Base-by-base conservation (phyloP, 2,888 invertebrate genomes). In the Didymodactylos carnosus region DNA sequence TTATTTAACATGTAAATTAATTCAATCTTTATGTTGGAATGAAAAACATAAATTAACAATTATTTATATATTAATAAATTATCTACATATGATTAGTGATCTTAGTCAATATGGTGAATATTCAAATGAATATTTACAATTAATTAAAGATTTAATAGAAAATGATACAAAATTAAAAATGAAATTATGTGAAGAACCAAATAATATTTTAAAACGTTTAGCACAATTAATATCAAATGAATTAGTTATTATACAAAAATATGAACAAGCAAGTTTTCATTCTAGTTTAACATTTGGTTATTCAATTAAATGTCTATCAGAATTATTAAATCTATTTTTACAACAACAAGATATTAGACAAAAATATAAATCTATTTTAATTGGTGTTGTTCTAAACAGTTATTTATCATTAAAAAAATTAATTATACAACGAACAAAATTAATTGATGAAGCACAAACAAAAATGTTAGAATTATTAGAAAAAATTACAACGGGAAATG, bases 391-490 rank as follows among this genome's bases (percentile, higher is more conserved):
- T 69, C 86, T 97, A 3, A 92, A 94, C 82, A 94, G 95, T 0
- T 97, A 95, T 84, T 86, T 97, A 76, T 91, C 92, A 0, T 85
- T 97, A 78, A 86, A 92, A 10, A 88, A 93, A 76, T 87, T 97
- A 29, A 91, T 95, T 0, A 92, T 95, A 49, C 95, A 95, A 84
- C 87, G 95, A 75, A 95, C 95, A 0, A 88, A 94, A 72, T 87
- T 94, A 72, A 92, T 95, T 46, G 95, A 95, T 83, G 94, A 94
- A 82, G 94, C 95, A 7, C 94, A 95, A 84, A 93, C 93, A 83
- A 93, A 92, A 80, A 86, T 95, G 62, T 86, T 95, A 14, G 92
- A 92, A 80, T 86, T 94, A 79, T 86, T 95, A 23, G 94, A 95
- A 84, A 93, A 94, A 83, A 92, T 95, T 90, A 95, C 94, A 0